Evolutionary conservation across 2,888 invertebrate genomes (phyloP), one percentile per base, ranked within the genome.

Genomic region (Hoplodrina blanda): DNA sequence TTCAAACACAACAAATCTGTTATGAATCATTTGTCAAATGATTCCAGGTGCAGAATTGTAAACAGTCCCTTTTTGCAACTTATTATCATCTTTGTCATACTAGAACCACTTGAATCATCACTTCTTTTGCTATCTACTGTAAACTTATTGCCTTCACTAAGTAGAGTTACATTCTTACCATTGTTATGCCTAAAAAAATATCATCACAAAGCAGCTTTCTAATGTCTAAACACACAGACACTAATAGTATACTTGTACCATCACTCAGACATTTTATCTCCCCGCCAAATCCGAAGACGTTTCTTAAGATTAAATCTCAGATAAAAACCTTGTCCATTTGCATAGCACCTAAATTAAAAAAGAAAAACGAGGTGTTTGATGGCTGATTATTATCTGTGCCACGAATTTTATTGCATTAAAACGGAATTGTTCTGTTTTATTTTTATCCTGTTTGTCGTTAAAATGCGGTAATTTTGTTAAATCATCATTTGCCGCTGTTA

Each of bases 241-340:
- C 82, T 83, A 83, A 83, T 83, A 80, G 73, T 76, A 86, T 79
- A 80, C 81, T 85, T 83, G 78, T 77, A 77, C 77, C 84, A 73
- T 84, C 78, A 81, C 81, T 82, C 82, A 79, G 82, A 84, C 81
- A 80, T 81, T 76, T 77, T 86, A 87, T 88, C 85, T 87, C 79
- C 77, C 79, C 78, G 84, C 84, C 78, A 85, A 88, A 85, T 85
- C 85, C 81, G 83, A 85, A 87, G 82, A 82, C 84, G 77, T 84
- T 87, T 86, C 83, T 82, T 81, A 74, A 80, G 88, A 89, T 87
- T 72, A 72, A 78, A 73, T 71, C 62, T 67, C 41, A 83, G 87
- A 89, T 89, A 86, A 86, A 84, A 85, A 83, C 66, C 84, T 82
- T 83, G 82, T 83, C 86, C 84, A 88, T 89, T 88, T 87, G 85